These are phyloP conservation scores for Drosophila arizonae DNA, from an alignment of 1,140 invertebrate genomes.

Conservation along the genomic window DNA sequence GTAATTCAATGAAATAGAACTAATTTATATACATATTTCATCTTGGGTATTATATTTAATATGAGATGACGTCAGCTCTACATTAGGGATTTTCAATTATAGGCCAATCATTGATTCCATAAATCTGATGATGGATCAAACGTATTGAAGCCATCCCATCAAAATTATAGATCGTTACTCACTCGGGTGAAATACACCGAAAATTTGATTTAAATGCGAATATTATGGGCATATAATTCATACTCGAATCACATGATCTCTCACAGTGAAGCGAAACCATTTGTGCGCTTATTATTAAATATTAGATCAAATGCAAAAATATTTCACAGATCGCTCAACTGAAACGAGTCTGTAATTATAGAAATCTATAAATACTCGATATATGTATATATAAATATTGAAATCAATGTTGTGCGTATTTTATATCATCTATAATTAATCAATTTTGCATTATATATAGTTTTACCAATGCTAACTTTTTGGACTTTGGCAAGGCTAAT, in stretches of 20 bases:
- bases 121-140: neutral
- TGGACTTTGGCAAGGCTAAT: neutral
- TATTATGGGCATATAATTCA: constrained; percentile 5
- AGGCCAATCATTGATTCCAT: neutral
- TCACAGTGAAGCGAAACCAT: constrained; percentile 16
- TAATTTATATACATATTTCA: neutral
- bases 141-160: neutral
- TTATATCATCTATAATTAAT: neutral
- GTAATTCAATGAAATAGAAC: neutral
- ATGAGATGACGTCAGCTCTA: neutral
- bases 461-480: neutral
- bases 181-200: neutral
- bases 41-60: no score
- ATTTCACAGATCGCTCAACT: constrained; percentile 13
- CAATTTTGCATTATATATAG: neutral
- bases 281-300: constrained; percentile 7
- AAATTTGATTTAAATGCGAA: constrained; percentile 8
- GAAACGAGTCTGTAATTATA: neutral
- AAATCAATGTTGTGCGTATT: neutral
- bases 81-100: neutral
- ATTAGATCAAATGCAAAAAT: constrained; percentile 12
- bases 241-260: constrained; percentile 9
- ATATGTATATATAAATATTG: neutral
- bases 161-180: neutral
- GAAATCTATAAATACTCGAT: neutral